These are phyloP conservation scores for Acridotheres tristis DNA, from an alignment of 2,797 vertebrate species.

Conservation along the genomic window DNA sequence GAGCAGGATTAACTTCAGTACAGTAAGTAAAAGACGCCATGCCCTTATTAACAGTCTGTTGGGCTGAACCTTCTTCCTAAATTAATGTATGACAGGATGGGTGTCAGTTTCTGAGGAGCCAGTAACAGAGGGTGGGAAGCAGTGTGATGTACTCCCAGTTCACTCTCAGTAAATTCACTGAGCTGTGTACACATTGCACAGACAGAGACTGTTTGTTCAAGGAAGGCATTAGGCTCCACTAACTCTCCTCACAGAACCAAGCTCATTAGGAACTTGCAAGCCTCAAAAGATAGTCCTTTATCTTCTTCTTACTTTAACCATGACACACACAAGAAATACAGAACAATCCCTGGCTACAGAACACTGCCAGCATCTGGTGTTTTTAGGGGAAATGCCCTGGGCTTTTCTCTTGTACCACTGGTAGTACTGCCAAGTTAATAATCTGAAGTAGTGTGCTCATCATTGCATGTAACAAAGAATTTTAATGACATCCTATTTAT, in stretches of 20 bases:
- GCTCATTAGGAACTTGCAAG: not conserved
- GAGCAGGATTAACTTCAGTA: not conserved
- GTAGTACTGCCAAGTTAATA: not conserved
- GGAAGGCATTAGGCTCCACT: not conserved
- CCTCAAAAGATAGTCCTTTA: not conserved
- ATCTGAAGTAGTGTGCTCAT: not conserved
- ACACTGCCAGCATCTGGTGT: not conserved
- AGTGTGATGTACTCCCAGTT: not conserved
- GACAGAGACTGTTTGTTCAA: constrained; percentile 30
- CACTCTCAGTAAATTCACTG: not conserved
- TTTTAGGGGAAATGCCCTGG: not conserved
- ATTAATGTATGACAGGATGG: not conserved
- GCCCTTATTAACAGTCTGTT: not conserved
- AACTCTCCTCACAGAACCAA: not conserved
- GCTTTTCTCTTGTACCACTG: not conserved
- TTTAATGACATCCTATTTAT: not conserved
- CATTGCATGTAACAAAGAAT: not conserved
- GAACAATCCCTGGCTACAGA: not conserved
- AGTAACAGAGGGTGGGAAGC: not conserved
- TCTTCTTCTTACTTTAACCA: not conserved
- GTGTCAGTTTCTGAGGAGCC: not conserved
- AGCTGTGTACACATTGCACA: not conserved
- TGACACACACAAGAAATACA: not conserved
- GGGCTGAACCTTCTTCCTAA: not conserved
- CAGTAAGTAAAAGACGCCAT: not conserved